Evolutionary conservation across 2,797 vertebrate species (phyloP).

Genomic region (Crocodylus rhombifer): DNA sequence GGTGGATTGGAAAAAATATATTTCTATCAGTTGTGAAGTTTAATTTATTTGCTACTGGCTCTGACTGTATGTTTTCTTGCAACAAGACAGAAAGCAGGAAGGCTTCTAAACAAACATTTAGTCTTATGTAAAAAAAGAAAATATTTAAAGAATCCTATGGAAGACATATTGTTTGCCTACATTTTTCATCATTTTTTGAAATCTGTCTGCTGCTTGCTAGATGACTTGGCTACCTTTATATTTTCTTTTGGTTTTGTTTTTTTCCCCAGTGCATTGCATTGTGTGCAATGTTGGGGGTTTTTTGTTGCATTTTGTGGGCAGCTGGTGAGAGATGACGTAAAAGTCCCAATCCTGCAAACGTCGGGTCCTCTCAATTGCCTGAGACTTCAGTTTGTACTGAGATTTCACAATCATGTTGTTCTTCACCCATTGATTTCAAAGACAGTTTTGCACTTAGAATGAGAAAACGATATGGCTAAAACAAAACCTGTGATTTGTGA

Average conservation of each 20-base stretch:
- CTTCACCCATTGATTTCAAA: not conserved
- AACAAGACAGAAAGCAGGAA: not conserved
- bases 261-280: not conserved
- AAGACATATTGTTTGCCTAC: not conserved
- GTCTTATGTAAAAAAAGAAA: too few relatives aligned
- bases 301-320: fast-evolving
- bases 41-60: not conserved
- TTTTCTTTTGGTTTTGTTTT: not conserved
- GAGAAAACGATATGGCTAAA: not conserved
- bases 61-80: not conserved
- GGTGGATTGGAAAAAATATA: not conserved
- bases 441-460: not conserved
- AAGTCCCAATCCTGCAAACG: too few relatives aligned
- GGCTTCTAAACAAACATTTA: not conserved
- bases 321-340: not conserved
- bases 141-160: too few relatives aligned
- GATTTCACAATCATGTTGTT: not conserved
- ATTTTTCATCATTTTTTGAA: not conserved
- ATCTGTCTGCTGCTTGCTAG: not conserved
- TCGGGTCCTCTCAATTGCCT: not conserved
- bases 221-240: not conserved
- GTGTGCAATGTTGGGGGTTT: not conserved
- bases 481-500: not conserved
- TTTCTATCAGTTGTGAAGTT: not conserved
- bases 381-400: not conserved